Conservation (phyloP, 2,797 vertebrate species). For the Pangasius macronema region DNA sequence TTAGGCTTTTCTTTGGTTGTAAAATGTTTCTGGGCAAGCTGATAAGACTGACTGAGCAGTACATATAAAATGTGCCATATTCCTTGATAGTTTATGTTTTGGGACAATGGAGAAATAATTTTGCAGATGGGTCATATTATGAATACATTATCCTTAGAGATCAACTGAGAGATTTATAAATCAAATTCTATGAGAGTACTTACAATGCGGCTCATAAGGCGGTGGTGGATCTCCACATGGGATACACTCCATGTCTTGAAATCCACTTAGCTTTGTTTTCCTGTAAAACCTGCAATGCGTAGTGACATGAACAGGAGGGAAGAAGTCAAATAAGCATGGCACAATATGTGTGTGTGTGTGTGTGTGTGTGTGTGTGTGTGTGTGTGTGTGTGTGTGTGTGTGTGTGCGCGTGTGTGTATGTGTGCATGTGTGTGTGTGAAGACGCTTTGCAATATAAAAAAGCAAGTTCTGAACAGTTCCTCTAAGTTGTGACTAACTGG, state of each 20-base stretch:
- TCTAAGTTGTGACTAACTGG: conserved; percentile 27
- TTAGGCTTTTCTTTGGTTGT: conserved; percentile 62
- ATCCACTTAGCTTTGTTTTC: conserved; percentile 95
- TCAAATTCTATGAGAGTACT: conserved; percentile 69
- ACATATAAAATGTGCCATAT: background rate
- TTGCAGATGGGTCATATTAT: conserved; percentile 16
- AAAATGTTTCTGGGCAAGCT: conserved; percentile 41
- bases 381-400: background rate
- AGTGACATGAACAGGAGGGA: conserved; percentile 13
- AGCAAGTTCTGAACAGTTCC: background rate
- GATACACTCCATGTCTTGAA: conserved; percentile 97
- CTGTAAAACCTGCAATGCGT: conserved; percentile 84
- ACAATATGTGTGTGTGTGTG: too few relatives aligned
- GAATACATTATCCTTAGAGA: conserved; percentile 38
- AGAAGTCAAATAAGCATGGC: background rate
- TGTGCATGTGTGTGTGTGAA: background rate
- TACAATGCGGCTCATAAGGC: conserved; percentile 94
- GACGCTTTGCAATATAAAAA: background rate
- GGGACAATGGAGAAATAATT: conserved; percentile 15
- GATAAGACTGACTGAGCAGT: conserved; percentile 38
- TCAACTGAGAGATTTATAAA: conserved; percentile 52
- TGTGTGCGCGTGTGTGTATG: too few relatives aligned
- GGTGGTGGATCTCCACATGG: conserved; percentile 94
- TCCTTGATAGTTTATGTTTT: background rate
- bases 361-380: background rate